Evolutionary conservation across 2,113 vertebrate species (phyloP).

Genomic region (Egretta garzetta): DNA sequence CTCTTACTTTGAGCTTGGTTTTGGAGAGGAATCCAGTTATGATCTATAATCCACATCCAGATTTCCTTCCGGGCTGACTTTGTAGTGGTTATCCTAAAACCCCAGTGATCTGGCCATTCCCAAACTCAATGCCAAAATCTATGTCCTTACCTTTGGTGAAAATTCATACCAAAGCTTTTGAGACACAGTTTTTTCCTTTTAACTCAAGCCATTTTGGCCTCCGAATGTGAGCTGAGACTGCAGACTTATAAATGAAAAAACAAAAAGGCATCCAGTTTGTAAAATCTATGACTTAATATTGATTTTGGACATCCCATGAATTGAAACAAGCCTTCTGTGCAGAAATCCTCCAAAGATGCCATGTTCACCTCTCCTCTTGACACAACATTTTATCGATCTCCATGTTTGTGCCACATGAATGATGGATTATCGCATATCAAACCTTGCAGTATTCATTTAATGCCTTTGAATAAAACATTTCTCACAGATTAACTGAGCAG

Average conservation of each 20-base stretch:
- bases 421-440: conserved; percentile 64
- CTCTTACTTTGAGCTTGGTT: not conserved
- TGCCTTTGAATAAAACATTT: conserved; percentile 78
- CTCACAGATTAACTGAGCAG: conserved; percentile 75
- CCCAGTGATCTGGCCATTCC: not conserved
- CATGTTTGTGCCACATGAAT: conserved; percentile 41
- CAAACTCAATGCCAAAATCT: not conserved
- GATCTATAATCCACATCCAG: not conserved
- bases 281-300: not conserved
- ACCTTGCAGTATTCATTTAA: conserved; percentile 65
- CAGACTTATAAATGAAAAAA: not conserved
- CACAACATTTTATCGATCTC: not conserved
- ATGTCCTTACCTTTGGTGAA: not conserved
- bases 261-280: conserved; percentile 24
- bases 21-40: not conserved
- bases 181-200: not conserved
- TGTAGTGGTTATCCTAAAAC: not conserved
- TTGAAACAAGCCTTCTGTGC: not conserved
- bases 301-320: conserved; percentile 17
- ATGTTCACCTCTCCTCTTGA: not conserved
- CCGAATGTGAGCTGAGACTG: not conserved
- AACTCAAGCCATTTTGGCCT: not conserved
- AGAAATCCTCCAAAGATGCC: not conserved
- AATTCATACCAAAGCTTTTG: not conserved
- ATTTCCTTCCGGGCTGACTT: not conserved